These are phyloP conservation scores for Muntiacus reevesi DNA, from an alignment of 2,113 vertebrate genomes.

Conservation along the genomic window DNA sequence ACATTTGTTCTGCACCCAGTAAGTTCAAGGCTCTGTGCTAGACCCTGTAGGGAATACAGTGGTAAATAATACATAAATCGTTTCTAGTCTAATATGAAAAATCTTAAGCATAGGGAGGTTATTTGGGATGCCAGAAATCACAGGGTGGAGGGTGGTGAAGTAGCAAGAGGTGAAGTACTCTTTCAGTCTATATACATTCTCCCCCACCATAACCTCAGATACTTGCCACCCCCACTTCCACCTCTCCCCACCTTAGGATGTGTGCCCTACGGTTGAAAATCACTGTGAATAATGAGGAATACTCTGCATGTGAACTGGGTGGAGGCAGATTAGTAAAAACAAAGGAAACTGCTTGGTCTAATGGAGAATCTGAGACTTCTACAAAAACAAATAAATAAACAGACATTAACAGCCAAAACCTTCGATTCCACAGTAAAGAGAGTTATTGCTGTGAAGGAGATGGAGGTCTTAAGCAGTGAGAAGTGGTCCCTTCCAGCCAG, in stretches of 20 bases:
- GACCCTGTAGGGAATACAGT: too few relatives aligned
- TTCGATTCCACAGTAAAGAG: not conserved
- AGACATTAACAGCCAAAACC: not conserved
- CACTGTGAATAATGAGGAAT: not conserved
- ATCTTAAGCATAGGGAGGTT: not conserved
- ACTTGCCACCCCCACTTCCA: rapidly evolving
- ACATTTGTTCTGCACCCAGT: not conserved
- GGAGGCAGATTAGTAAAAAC: not conserved
- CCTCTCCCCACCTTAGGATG: not conserved
- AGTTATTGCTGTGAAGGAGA: not conserved
- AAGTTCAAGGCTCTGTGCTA: not conserved
- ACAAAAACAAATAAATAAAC: not conserved
- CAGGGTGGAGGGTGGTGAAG: not conserved
- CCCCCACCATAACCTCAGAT: not conserved
- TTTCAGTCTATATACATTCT: not conserved
- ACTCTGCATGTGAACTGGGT: not conserved
- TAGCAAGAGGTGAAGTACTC: not conserved
- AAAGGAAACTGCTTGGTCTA: not conserved
- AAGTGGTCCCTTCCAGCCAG: not conserved
- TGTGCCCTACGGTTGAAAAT: not conserved
- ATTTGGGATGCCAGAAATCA: not conserved
- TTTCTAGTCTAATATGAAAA: not conserved
- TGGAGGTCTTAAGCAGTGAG: not conserved
- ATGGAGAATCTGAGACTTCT: not conserved
- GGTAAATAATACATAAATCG: not conserved